Base-by-base conservation (phyloP, 2,113 vertebrate species). In the Macroglossus sobrinus region DNA sequence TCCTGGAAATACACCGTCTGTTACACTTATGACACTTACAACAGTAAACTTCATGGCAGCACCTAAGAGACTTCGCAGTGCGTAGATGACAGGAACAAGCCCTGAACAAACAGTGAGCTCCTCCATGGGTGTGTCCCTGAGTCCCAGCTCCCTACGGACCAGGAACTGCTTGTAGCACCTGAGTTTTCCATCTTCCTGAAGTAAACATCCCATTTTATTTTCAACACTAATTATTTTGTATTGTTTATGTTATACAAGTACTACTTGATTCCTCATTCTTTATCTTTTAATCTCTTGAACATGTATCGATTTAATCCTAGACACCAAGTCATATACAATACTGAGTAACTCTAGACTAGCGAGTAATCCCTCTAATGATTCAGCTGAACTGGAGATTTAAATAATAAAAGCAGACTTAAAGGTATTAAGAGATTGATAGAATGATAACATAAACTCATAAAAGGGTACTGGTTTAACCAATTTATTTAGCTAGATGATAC, bases 371-470 rank as follows among this genome's bases (percentile, higher is more conserved):
- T 85, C 59, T 35, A 82, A 0, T 92, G 81, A 85, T 21, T 91
- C 45, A 11, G 40, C 14, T 80, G 69, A 87, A 78, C 19, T 5
- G 11, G 13, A 71, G 30, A 35, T 33, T 63, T 93, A 89, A 79
- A 53, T 94, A 94, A 93, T 21, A 96, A 90, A 78, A 47, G 40
- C 76, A 75, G 50, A 53, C 33, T 28, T 45, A 95, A 96, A 21
- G 35, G 21, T 7, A 9, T 84, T 89, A 79, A 84, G 86, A 96
- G 11, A 75, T 57, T 53, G 66, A 33, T 69, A 28, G 78, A 30
- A 2, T 28, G 71, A 69, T 71, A 93, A 87, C 1, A 4, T 21
- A 74, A 94, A 90, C 76, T 57, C 47, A 89, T 1, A 4, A 71
- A 26, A 33, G 61, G 45, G 14, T 33, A 74, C 8, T n/a, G 40